A percentile compares a stretch with the other conserved stretches of the same genome.
Conservation (phyloP, 2,888 invertebrate genomes). For the Galerucella nymphaeae region DNA sequence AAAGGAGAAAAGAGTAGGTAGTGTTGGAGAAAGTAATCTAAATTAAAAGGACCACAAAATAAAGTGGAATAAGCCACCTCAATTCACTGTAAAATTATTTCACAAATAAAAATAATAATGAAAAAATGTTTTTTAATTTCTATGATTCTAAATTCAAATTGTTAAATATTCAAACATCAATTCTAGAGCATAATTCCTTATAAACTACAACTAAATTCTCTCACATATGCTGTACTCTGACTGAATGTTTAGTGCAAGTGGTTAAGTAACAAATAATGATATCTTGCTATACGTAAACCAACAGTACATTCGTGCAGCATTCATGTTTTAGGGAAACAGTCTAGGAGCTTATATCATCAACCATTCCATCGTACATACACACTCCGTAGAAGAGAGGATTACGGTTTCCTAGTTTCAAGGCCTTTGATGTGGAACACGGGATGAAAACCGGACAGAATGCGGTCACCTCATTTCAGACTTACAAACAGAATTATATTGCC, state of each 20-base stretch:
- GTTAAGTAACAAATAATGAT: slow-evolving; percentile 10
- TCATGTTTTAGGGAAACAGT: slow-evolving; percentile 14
- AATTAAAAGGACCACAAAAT: too few relatives aligned
- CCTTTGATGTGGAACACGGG: slow-evolving; percentile 58
- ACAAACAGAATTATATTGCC: slow-evolving; percentile 64
- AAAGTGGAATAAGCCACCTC: too few relatives aligned
- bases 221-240: not conserved
- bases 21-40: too few relatives aligned
- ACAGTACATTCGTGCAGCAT: slow-evolving; percentile 12
- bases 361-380: slow-evolving; percentile 37
- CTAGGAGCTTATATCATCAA: slow-evolving; percentile 41
- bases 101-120: too few relatives aligned
- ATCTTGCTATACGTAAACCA: slow-evolving; percentile 19
- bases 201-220: not conserved
- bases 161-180: too few relatives aligned
- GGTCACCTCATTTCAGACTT: slow-evolving; percentile 59
- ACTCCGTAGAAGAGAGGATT: slow-evolving; percentile 38
- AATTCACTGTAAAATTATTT: too few relatives aligned
- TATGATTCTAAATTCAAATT: too few relatives aligned
- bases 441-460: slow-evolving; percentile 60
- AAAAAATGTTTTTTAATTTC: too few relatives aligned
- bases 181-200: not conserved
- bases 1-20: too few relatives aligned
- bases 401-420: slow-evolving; percentile 34
- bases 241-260: slow-evolving; percentile 13